Evolutionary conservation across 2,113 vertebrate species (phyloP).

Genomic region (Podarcis muralis): DNA sequence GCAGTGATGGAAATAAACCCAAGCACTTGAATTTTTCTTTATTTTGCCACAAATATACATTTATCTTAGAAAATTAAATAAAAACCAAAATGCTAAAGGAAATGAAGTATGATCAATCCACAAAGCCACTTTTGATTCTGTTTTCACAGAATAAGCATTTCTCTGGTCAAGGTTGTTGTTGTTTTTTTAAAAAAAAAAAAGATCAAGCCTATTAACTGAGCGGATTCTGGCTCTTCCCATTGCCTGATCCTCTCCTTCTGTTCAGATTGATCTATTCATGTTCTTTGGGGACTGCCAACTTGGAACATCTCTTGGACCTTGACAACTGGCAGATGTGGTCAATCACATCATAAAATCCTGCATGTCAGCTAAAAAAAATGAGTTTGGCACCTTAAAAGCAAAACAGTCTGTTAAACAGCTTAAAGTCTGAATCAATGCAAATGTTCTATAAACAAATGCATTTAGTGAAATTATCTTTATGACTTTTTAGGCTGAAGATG

Average conservation of each 20-base stretch:
- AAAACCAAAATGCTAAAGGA: neutral
- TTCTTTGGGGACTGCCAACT: constrained; percentile 41
- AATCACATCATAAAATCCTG: constrained; percentile 68
- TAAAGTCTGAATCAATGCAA: constrained; percentile 59
- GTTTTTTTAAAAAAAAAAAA: neutral
- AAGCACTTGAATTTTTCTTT: neutral
- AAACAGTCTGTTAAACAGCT: constrained; percentile 73
- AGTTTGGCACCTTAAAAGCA: constrained; percentile 60
- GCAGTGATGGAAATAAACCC: neutral
- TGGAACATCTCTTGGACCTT: constrained; percentile 56
- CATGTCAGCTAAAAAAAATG: constrained; percentile 66
- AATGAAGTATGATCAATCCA: neutral
- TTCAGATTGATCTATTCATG: constrained; percentile 18
- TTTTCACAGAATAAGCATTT: constrained; percentile 31
- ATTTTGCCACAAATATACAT: neutral
- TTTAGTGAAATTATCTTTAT: constrained; percentile 51
- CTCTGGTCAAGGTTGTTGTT: constrained; percentile 40
- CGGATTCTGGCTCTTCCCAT: constrained; percentile 11
- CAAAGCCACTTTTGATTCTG: constrained; percentile 9
- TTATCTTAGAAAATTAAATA: constrained; percentile 14
- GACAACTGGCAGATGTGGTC: constrained; percentile 63
- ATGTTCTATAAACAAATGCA: constrained; percentile 56
- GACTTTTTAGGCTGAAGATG: constrained; percentile 23
- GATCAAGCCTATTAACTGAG: constrained; percentile 41
- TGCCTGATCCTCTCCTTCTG: neutral